phyloP scores from a whole-genome alignment of 2,797 vertebrate genomes.

The Chaenodraco wilsoni region DNA sequence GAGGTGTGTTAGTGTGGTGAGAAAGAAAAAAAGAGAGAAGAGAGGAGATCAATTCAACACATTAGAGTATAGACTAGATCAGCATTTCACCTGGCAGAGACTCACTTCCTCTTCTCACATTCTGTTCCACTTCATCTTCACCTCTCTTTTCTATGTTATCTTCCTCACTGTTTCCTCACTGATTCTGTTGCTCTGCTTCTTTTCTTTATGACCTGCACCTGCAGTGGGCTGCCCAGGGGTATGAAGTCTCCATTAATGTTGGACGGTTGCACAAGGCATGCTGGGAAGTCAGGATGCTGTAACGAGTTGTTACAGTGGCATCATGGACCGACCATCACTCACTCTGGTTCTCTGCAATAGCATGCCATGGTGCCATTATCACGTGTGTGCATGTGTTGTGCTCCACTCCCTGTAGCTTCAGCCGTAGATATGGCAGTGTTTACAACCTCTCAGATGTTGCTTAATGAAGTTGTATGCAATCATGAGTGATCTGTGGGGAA shows the following conservation, averaged over 20 bases:
- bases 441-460: slow-evolving; percentile 9
- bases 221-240: slow-evolving; percentile 22
- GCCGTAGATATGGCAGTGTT: neutral
- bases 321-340: slow-evolving; percentile 39
- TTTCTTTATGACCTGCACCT: slow-evolving; percentile 29
- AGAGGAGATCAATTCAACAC: slow-evolving; percentile 53
- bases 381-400: neutral
- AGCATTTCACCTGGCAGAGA: slow-evolving; percentile 34
- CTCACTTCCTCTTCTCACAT: slow-evolving; percentile 24
- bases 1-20: slow-evolving; percentile 27
- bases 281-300: slow-evolving; percentile 17
- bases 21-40: slow-evolving; percentile 20
- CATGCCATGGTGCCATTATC: slow-evolving; percentile 10
- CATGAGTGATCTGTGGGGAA: slow-evolving; percentile 1
- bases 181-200: slow-evolving; percentile 7
- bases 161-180: neutral
- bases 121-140: slow-evolving; percentile 19
- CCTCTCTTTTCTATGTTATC: neutral
- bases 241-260: slow-evolving; percentile 30
- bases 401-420: neutral
- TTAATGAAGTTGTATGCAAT: slow-evolving; percentile 1
- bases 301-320: slow-evolving; percentile 10
- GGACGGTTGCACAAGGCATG: slow-evolving; percentile 29
- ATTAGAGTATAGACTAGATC: slow-evolving; percentile 44
- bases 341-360: slow-evolving; percentile 6